Base-by-base conservation (phyloP, 2,113 vertebrate genomes). In the Nerophis lumbriciformis region DNA sequence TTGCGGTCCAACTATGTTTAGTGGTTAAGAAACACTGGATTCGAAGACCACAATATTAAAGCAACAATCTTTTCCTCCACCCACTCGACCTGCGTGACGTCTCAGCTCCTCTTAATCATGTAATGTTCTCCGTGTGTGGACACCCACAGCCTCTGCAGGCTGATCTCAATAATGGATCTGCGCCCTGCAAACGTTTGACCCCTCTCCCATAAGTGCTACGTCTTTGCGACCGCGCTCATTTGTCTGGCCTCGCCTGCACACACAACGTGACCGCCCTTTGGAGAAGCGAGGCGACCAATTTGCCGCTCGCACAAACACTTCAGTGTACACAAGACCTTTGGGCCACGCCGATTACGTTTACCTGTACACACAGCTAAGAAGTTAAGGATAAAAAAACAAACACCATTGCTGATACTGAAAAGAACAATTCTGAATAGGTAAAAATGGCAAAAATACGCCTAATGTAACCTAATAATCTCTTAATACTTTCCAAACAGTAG, bases 131-230 rank as follows among this genome's bases (percentile, higher is more conserved):
- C 57, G 58, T 42, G 63, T 81, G 68, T 59, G 63, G 79, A 81
- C 77, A 68, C 70, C 76, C 65, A 71, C 69, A 81, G 73, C 72
- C 71, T 76, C 77, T 61, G 8, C 72, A 53, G 73, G 58, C 72
- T 70, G 80, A 81, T 79, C 68, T 53, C 4, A 60, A 73, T 84
- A 86, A 89, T 89, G 81, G 82, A 84, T 85, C 64, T 58, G 66
- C 44, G 73, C 73, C 66, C 59, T 52, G 10, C 49, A 73, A 73
- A 79, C 76, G 82, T 69, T 85, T 88, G 82, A 88, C 85, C 86
- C 70, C 53, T 6, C 5, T 38, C 42, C 42, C 11, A 12, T 52
- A 48, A 48, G 59, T 63, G 66, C 12, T 65, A 47, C 28, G 54
- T 50, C 48, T 59, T 52, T 63, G 53, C 53, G 65, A 66, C 44